A percentile compares a stretch with the other conserved stretches of the same genome.
phyloP scores from a whole-genome alignment of 1,140 invertebrate genomes.

The Bombus terrestris region DNA sequence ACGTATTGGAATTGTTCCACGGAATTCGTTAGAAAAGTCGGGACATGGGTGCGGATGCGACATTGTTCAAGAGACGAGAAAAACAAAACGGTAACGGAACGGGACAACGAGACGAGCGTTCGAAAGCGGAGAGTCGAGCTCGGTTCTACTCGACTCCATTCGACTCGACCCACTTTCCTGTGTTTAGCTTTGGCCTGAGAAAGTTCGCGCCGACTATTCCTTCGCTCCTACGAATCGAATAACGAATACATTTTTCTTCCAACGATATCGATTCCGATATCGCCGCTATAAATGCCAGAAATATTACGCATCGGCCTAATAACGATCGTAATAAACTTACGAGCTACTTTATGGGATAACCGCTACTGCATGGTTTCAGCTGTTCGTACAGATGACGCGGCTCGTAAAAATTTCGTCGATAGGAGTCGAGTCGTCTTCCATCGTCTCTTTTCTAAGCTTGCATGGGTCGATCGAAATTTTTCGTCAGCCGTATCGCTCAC shows the following conservation, averaged over 20 bases:
- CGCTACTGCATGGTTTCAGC: conserved; percentile 49
- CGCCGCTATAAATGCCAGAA: conserved; percentile 58
- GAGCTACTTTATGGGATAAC: conserved; percentile 63
- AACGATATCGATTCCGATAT: conserved; percentile 53
- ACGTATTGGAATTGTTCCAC: conserved; percentile 26
- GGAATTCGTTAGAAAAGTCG: conserved; percentile 19
- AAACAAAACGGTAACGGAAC: not conserved
- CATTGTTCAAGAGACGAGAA: no score
- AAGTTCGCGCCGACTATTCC: conserved; percentile 11
- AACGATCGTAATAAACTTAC: conserved; percentile 69
- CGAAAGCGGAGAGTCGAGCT: not conserved
- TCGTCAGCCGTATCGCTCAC: not conserved
- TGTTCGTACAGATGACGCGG: conserved; percentile 61
- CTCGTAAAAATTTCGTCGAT: conserved; percentile 64
- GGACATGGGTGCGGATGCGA: no score
- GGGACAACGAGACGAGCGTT: not conserved
- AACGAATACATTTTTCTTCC: conserved; percentile 50
- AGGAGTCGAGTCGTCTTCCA: conserved; percentile 1
- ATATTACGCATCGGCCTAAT: conserved; percentile 63
- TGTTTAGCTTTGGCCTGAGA: conserved; percentile 4
- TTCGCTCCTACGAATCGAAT: not conserved
- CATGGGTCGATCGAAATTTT: conserved; percentile 43
- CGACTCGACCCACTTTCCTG: conserved; percentile 27
- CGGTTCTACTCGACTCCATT: not conserved
- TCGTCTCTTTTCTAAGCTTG: not conserved